Evolutionary conservation across 2,888 invertebrate genomes (phyloP).

Genomic region (Gnatocerus cornutus): DNA sequence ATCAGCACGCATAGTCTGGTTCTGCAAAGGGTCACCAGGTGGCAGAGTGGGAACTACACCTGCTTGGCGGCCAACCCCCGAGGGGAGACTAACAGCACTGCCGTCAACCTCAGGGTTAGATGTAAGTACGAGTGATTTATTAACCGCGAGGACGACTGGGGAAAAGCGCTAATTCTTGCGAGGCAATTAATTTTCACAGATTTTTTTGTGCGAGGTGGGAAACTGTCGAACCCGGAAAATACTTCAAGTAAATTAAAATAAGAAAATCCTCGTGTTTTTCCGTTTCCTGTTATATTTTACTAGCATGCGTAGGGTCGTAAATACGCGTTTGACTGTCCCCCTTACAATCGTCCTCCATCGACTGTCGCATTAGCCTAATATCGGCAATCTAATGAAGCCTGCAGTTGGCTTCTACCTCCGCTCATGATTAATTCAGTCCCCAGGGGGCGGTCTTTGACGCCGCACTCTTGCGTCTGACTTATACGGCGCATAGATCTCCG

Average conservation of each 20-base stretch:
- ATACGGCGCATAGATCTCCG: constrained; percentile 61
- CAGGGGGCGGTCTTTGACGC: constrained; percentile 54
- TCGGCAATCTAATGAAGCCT: constrained; percentile 49
- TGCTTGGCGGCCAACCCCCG: constrained; percentile 88
- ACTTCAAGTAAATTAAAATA: too few relatives aligned
- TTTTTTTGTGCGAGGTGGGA: not conserved
- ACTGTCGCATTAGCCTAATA: constrained; percentile 40
- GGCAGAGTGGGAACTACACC: constrained; percentile 88
- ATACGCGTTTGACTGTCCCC: not conserved
- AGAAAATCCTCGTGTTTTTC: too few relatives aligned
- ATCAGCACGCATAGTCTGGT: constrained; percentile 92
- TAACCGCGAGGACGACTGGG: constrained; percentile 22
- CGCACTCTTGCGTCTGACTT: constrained; percentile 58
- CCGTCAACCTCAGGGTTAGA: constrained; percentile 85
- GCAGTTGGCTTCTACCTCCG: constrained; percentile 51
- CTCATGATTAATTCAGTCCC: constrained; percentile 55
- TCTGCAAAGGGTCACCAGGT: constrained; percentile 86
- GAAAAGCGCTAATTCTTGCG: constrained; percentile 20
- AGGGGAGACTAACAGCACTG: constrained; percentile 86
- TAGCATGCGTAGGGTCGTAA: not conserved
- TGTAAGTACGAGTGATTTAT: constrained; percentile 77
- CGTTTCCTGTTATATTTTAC: not conserved
- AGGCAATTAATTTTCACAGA: constrained; percentile 32
- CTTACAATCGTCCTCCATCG: constrained; percentile 25
- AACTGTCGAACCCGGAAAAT: too few relatives aligned